Evolutionary conservation across 2,797 vertebrate genomes (phyloP), one percentile per base, ranked within the genome.

Genomic region (Sebastes variabilis): DNA sequence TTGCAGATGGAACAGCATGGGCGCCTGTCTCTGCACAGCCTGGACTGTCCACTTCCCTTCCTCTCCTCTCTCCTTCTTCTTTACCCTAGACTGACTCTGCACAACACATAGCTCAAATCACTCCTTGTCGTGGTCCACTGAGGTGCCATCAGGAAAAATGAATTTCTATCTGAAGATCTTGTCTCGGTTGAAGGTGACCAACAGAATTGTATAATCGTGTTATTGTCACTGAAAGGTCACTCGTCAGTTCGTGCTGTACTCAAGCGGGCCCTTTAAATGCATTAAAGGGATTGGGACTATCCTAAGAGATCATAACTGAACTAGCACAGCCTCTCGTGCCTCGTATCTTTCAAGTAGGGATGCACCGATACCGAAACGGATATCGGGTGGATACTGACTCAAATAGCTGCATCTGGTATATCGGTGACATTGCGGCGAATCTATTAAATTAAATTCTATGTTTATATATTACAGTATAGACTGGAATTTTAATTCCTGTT

Each of bases 241-340:
- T 46, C 3, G 0, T 49, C 27, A 27, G n/a, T 54, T 76, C 1
- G 3, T 32, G 64, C 34, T 32, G 30, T 14, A 16, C 38, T 82
- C 34, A 80, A 79, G 75, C 5, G 38, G 22, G 36, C 38, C 25
- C n/a, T 74, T 87, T 25, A 65, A 72, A 81, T 66, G 38, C 36
- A 72, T 74, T 72, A 32, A 12, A 60, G 65, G 10, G 20, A 54
- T 10, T 20, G n/a, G 25, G 16, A 52, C 25, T 3, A 29, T 13
- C 14, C 14, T 38, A 27, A 38, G 18, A 71, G 27, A 46, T 52
- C 7, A 62, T 30, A 20, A 52, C 13, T 75, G 42, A 60, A 54
- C n/a, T 2, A 36, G 7, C 14, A 18, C 36, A 29, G 25, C 13
- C 24, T 61, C 14, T 34, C 25, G n/a, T 24, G 9, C 9, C 20